phyloP scores from a whole-genome alignment of 2,113 vertebrate species.

The Argyrosomus japonicus region DNA sequence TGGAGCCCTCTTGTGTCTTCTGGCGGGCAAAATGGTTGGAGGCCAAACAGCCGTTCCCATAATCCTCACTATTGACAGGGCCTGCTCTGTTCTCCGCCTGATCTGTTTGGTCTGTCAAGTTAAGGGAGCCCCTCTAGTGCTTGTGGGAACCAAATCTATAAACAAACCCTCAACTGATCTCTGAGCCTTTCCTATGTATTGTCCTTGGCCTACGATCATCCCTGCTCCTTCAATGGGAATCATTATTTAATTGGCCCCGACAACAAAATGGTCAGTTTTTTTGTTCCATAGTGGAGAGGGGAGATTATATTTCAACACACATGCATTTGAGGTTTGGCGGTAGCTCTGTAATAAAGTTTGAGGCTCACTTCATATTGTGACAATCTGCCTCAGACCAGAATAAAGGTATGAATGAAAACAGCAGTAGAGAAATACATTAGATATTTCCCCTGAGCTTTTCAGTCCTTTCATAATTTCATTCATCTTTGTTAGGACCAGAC shows the following conservation, averaged over 20 bases:
- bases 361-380: constrained; percentile 53
- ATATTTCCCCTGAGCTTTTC: constrained; percentile 69
- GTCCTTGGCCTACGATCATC: constrained; percentile 70
- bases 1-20: constrained; percentile 80
- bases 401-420: constrained; percentile 59
- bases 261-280: constrained; percentile 64
- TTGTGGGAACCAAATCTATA: constrained; percentile 75
- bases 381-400: constrained; percentile 46
- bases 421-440: constrained; percentile 61
- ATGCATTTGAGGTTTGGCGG: constrained; percentile 42
- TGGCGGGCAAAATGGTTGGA: constrained; percentile 76
- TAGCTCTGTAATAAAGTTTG: constrained; percentile 56
- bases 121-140: constrained; percentile 75
- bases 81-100: constrained; percentile 73
- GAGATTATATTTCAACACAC: constrained; percentile 59
- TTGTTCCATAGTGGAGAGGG: constrained; percentile 46
- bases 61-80: constrained; percentile 80
- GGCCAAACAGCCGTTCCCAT: constrained; percentile 80
- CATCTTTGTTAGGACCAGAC: constrained; percentile 66
- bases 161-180: constrained; percentile 75
- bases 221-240: constrained; percentile 67
- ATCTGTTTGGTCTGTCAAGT: constrained; percentile 80
- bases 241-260: constrained; percentile 75
- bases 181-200: constrained; percentile 63
- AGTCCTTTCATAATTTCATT: constrained; percentile 65